phyloP scores from a whole-genome alignment of 2,888 invertebrate genomes.

The Lithophane socia region DNA sequence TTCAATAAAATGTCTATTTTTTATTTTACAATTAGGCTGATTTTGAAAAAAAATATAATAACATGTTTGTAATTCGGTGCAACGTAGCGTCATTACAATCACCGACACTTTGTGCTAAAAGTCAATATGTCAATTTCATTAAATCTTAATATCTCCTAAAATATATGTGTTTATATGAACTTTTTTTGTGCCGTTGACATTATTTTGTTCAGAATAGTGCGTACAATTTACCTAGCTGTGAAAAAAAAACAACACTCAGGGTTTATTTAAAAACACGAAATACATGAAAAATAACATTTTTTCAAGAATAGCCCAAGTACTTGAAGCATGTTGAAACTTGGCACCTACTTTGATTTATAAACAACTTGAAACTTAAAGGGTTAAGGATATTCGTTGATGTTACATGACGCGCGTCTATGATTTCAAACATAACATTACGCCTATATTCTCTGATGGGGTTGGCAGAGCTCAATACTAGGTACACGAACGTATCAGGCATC shows the following conservation, averaged over 20 bases:
- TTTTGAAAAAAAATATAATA: background rate
- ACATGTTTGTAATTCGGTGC: background rate
- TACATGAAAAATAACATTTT: no score
- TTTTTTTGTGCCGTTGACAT: no score
- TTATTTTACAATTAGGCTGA: background rate
- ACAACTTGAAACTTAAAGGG: conserved; percentile 7
- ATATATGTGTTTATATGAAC: no score
- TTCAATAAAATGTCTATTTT: background rate
- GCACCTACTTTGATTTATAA: background rate
- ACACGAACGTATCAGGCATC: no score
- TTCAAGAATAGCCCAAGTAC: background rate
- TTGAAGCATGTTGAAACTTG: conserved; percentile 35
- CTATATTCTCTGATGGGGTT: background rate
- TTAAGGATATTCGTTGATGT: background rate
- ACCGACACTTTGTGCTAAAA: background rate
- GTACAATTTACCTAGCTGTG: no score
- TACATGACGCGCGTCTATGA: background rate
- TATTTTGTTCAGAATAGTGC: no score
- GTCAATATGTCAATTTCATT: background rate
- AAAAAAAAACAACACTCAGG: no score
- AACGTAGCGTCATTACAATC: background rate
- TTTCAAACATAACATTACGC: conserved; percentile 5
- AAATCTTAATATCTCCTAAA: no score
- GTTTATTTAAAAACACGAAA: no score
- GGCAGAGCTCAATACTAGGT: background rate